These are phyloP conservation scores for Pterocles burchelli DNA, from an alignment of 2,113 vertebrate species.

Conservation along the genomic window DNA sequence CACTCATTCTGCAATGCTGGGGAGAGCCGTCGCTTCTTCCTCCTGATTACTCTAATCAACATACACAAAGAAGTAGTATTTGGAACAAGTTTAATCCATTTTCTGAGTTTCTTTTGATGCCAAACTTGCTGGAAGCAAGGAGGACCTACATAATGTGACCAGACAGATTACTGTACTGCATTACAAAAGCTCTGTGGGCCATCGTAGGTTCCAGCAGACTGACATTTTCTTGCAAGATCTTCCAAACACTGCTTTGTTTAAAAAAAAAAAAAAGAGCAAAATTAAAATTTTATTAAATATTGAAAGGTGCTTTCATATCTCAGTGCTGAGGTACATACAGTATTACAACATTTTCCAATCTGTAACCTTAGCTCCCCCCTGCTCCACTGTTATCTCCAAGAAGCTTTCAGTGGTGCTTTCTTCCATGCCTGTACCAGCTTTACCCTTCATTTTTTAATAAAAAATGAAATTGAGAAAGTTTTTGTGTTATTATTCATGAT, in stretches of 20 bases:
- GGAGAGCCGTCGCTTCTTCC: not conserved
- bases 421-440: not conserved
- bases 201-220: not conserved
- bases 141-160: not conserved
- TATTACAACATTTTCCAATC: not conserved
- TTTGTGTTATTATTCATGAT: conserved; percentile 32
- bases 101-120: not conserved
- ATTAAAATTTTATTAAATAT: not conserved
- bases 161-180: not conserved
- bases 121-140: not conserved
- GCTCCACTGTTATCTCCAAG: not conserved
- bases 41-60: not conserved
- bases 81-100: not conserved
- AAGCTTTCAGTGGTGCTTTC: not conserved
- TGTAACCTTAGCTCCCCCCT: not conserved
- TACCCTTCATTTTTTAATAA: not conserved
- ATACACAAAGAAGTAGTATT: not conserved
- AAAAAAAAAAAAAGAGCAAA: not conserved
- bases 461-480: conserved; percentile 28
- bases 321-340: not conserved
- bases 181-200: not conserved
- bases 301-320: not conserved
- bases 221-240: not conserved
- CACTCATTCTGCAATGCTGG: not conserved
- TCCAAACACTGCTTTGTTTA: not conserved